Evolutionary conservation across 1,140 invertebrate genomes (phyloP).

Genomic region (Scaptomyza hsui): DNA sequence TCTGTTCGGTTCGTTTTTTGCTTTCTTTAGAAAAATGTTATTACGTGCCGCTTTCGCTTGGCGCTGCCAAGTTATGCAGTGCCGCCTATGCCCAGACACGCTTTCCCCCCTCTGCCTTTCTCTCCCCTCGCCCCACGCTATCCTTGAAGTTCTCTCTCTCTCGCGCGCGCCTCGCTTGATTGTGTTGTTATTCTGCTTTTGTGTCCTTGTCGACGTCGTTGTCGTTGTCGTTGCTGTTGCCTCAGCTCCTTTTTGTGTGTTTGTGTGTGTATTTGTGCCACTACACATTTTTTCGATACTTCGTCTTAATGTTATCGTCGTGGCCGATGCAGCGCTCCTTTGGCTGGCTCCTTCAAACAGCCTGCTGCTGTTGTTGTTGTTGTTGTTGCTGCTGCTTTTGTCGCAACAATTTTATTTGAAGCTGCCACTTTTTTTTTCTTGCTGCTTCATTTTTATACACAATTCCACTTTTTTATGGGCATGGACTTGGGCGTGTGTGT

Average conservation of each 20-base stretch:
- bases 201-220: conserved; percentile 64
- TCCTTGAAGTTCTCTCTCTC: conserved; percentile 3
- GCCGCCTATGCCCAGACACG: conserved; percentile 75
- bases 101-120: conserved; percentile 20
- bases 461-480: conserved; percentile 78
- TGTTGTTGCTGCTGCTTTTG: conserved; percentile 63
- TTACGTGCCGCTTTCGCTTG: conserved; percentile 76
- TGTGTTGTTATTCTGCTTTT: conserved; percentile 82
- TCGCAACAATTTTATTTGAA: conserved; percentile 83
- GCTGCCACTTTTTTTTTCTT: conserved; percentile 71
- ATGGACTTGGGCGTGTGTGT: conserved; percentile 30
- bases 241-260: conserved; percentile 31
- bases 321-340: conserved; percentile 57
- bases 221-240: conserved; percentile 13
- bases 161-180: conserved; percentile 68
- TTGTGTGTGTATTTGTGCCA: conserved; percentile 57
- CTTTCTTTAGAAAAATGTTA: conserved; percentile 82
- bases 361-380: conserved; percentile 26
- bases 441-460: conserved; percentile 80
- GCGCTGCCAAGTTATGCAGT: conserved; percentile 74
- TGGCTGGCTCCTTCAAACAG: conserved; percentile 62
- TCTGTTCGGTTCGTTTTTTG: conserved; percentile 19
- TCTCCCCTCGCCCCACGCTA: neutral
- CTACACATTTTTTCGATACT: conserved; percentile 82
- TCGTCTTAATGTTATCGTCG: conserved; percentile 80